A percentile compares a stretch with the other conserved stretches of the same genome.
phyloP scores from a whole-genome alignment of 1,140 invertebrate species.

The Zaprionus tsacasi region DNA sequence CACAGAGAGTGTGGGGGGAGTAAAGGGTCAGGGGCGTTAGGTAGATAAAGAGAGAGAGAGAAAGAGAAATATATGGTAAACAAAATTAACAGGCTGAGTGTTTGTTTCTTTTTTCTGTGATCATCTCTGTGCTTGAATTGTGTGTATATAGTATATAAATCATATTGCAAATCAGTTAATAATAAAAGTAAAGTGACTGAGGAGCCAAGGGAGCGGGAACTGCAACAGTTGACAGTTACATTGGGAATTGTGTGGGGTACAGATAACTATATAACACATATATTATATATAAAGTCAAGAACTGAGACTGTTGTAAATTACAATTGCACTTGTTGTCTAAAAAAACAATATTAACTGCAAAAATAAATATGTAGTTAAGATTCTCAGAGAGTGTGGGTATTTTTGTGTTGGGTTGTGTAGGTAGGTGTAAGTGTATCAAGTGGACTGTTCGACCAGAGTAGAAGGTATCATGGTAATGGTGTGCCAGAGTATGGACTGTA shows the following conservation, averaged over 20 bases:
- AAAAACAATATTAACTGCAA: slow-evolving; percentile 75
- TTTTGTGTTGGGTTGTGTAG: slow-evolving; percentile 23
- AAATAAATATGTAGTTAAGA: slow-evolving; percentile 66
- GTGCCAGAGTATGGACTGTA: neutral
- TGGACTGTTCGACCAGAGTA: slow-evolving; percentile 32
- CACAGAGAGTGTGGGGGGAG: slow-evolving; percentile 38
- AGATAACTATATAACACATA: slow-evolving; percentile 32
- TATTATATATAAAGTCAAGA: slow-evolving; percentile 31
- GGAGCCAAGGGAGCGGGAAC: slow-evolving; percentile 1
- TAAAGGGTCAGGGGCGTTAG: neutral
- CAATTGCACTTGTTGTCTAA: slow-evolving; percentile 55
- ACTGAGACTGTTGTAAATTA: slow-evolving; percentile 22
- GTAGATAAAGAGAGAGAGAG: slow-evolving; percentile 28
- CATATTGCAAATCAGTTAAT: slow-evolving; percentile 37
- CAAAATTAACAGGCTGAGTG: slow-evolving; percentile 30
- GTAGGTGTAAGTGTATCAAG: slow-evolving; percentile 21
- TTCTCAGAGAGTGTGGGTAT: slow-evolving; percentile 41
- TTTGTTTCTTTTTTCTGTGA: slow-evolving; percentile 9
- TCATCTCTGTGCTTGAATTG: slow-evolving; percentile 17
- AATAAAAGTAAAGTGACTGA: slow-evolving; percentile 11
- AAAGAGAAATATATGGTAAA: slow-evolving; percentile 34
- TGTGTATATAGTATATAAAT: slow-evolving; percentile 17
- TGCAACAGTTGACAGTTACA: slow-evolving; percentile 47
- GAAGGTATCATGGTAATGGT: neutral
- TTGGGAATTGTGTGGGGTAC: slow-evolving; percentile 23